phyloP scores from a whole-genome alignment of 2,797 vertebrate species.

The Holocentrus rufus region DNA sequence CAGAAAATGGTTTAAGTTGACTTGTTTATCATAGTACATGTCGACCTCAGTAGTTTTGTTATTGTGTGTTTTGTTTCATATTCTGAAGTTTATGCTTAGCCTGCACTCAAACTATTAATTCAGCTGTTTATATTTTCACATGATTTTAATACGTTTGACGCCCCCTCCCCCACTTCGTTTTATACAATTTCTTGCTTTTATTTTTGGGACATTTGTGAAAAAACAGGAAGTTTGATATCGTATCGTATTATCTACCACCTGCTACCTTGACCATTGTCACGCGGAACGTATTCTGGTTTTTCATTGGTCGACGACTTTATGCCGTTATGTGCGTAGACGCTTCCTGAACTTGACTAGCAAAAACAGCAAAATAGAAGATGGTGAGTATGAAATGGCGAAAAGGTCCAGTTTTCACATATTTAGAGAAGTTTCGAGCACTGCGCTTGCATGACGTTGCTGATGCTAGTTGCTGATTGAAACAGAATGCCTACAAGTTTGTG shows the following conservation, averaged over 20 bases:
- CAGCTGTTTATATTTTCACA: background rate
- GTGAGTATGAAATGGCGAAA: constrained; percentile 78
- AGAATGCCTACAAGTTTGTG: background rate
- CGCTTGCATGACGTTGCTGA: background rate
- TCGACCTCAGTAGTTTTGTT: too few species aligned
- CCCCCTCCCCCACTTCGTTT: rapidly evolving
- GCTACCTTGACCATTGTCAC: background rate
- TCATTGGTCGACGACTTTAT: constrained; percentile 61
- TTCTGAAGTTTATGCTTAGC: too few species aligned
- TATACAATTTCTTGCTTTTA: constrained; percentile 23
- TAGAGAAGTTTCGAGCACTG: background rate
- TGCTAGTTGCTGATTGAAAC: background rate
- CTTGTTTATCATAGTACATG: too few species aligned
- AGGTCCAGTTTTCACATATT: constrained; percentile 8
- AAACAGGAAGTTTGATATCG: background rate
- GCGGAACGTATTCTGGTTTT: background rate
- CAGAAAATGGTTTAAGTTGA: too few species aligned
- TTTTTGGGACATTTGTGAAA: constrained; percentile 50
- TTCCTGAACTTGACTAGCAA: constrained; percentile 74
- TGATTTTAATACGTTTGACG: background rate
- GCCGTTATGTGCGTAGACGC: constrained; percentile 57
- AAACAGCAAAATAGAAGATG: constrained; percentile 81
- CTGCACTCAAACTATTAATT: too few species aligned
- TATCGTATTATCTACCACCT: too few species aligned
- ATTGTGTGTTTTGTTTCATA: too few species aligned